Evolutionary conservation across 1,140 invertebrate genomes (phyloP).

Genomic region (Leucophenga varia): DNA sequence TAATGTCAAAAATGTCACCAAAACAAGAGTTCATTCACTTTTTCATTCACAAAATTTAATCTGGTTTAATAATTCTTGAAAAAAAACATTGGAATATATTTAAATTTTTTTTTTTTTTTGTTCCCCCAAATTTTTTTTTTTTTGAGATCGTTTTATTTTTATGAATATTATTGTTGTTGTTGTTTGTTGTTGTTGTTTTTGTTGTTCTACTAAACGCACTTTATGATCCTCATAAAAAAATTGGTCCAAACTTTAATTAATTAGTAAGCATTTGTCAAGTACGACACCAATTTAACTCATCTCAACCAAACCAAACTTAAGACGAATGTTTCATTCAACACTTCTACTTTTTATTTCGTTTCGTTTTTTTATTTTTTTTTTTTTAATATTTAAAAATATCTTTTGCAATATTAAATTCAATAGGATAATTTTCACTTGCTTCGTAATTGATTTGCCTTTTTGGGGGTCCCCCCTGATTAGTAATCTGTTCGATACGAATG

Average conservation of each 20-base stretch:
- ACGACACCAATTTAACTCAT: too few relatives aligned
- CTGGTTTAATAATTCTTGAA: too few relatives aligned
- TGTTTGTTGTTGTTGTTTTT: too few relatives aligned
- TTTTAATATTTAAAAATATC: slow-evolving; percentile 41
- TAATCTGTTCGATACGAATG: neutral
- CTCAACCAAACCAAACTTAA: too few relatives aligned
- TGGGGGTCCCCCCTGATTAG: neutral
- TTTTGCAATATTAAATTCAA: too few relatives aligned
- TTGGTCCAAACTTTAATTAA: slow-evolving; percentile 57
- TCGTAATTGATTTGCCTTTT: slow-evolving; percentile 40
- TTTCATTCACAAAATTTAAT: too few relatives aligned
- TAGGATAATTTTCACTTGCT: slow-evolving; percentile 55
- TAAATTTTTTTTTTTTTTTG: too few relatives aligned
- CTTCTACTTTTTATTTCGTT: slow-evolving; percentile 35
- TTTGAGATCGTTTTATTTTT: too few relatives aligned
- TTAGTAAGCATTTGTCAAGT: slow-evolving; percentile 57
- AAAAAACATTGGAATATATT: too few relatives aligned
- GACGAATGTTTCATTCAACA: slow-evolving; percentile 18
- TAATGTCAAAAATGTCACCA: slow-evolving; percentile 17
- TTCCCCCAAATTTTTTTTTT: too few relatives aligned
- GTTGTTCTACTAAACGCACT: slow-evolving; percentile 40
- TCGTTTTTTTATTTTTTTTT: neutral
- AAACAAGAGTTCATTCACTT: too few relatives aligned
- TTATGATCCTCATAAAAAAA: slow-evolving; percentile 52
- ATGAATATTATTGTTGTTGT: too few relatives aligned